Base-by-base conservation (phyloP, 2,113 vertebrate species). In the Tragulus kanchil region DNA sequence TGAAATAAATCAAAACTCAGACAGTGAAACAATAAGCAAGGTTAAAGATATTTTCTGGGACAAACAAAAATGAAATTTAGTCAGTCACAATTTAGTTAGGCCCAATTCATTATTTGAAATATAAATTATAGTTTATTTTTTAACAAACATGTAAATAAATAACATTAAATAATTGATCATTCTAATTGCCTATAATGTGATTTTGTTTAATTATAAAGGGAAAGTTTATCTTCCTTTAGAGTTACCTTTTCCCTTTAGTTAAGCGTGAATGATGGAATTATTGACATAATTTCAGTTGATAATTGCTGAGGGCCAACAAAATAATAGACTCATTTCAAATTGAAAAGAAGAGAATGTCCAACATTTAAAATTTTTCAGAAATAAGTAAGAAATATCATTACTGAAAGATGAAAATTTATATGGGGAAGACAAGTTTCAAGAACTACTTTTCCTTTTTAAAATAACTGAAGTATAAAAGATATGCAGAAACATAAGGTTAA, bases 201-300 rank as follows among this genome's bases (percentile, higher is more conserved):
- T 98, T 88, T 97, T 85, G 48, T 96, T 58, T 92, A 97, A 92
- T 98, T 98, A 98, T 85, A 59, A 62, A 89, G 90, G 96, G 91
- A 97, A 92, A 96, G 88, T 62, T 91, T 84, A 87, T 87, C 59
- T 97, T 95, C 69, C 94, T 97, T 94, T 89, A 87, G 83, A 98
- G 95, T 96, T 28, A 28, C 61, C 26, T 64, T 64, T 64, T 28
- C 61, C 25, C 61, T 64, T 36, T 36, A 36, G 36, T 36, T 36
- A 36, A 36, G 36, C 2, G 36, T 36, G 36, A 36, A 36, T 36
- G 36, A 36, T 36, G 36, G 36, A 36, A 36, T 36, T 36, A 36
- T 36, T 36, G 36, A 36, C 36, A 36, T 36, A 36, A 36, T 36
- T 36, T 36, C 36, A 36, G 36, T 36, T 36, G 36, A 36, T 36